Conservation (phyloP, 2,888 invertebrate genomes). For the Entomobrya proxima region DNA sequence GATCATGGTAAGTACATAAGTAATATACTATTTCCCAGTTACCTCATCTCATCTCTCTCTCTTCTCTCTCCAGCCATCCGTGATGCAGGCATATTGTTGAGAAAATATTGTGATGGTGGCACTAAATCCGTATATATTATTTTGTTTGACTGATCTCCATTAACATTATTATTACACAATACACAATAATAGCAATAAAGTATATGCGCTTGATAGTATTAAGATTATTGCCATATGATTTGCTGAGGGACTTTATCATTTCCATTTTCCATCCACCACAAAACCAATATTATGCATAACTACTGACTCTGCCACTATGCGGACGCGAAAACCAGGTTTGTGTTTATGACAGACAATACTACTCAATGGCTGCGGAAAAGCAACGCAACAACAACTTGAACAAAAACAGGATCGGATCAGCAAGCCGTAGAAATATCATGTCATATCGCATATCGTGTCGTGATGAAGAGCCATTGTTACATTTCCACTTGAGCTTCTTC, state of each 20-base stretch:
- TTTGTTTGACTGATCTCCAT: slow-evolving; percentile 43
- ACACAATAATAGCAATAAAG: background rate
- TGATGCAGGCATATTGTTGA: background rate
- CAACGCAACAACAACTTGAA: slow-evolving; percentile 12
- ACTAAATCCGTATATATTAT: slow-evolving; percentile 17
- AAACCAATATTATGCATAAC: slow-evolving; percentile 5
- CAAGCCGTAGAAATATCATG: background rate
- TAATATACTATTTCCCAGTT: slow-evolving; percentile 13
- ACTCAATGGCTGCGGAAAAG: background rate
- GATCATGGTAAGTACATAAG: slow-evolving; percentile 28
- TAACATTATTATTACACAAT: slow-evolving; percentile 40
- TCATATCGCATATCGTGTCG: background rate
- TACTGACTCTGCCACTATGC: background rate
- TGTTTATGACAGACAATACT: background rate
- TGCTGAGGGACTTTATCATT: slow-evolving; percentile 31
- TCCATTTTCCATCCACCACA: background rate
- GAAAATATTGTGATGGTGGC: background rate
- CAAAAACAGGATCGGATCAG: slow-evolving; percentile 26
- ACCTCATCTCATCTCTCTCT: background rate
- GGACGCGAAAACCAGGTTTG: slow-evolving; percentile 5
- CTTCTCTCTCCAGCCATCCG: background rate
- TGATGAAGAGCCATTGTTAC: slow-evolving; percentile 31
- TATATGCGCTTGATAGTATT: slow-evolving; percentile 16
- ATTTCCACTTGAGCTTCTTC: slow-evolving; percentile 4
- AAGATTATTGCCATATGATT: too few species aligned